Evolutionary conservation across 2,797 vertebrate genomes (phyloP), one percentile per base, ranked within the genome.

Genomic region (Cirrhinus molitorella): DNA sequence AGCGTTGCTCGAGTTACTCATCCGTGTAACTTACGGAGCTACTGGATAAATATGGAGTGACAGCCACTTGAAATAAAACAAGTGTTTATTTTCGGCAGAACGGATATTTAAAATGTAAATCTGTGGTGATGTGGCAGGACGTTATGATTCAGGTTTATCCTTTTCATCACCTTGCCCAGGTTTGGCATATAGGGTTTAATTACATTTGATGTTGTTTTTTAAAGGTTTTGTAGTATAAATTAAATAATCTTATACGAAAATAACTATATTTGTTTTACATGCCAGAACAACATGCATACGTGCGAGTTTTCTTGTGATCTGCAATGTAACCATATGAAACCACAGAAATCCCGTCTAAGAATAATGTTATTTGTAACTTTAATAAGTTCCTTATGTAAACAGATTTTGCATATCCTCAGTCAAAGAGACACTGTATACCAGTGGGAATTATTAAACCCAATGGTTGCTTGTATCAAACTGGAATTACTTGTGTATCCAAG

Each of bases 381-480:
- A n/a, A n/a, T n/a, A n/a, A 1, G 53, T 19, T 71, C 2, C 7
- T 16, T 63, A 61, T 23, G 21, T 63, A 51, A 3, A 7, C 21
- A 72, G 7, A 59, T 71, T 70, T 59, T 17, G 10, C 21, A 40
- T 55, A 51, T 79, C 28, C 61, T 37, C 2, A 49, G 28, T 49
- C 28, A 51, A 79, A 53, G 63, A n/a, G 63, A 79, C 14, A 1
- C 51, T 19, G 37, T 80, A 19, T n/a, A 23, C 34, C 34, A 59
- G 28, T 70, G 80, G 53, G 53, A 79, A 78, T 76, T 47, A 81
- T 78, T 72, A 80, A 75, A 83, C 65, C 59, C 37, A 49, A 61
- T 83, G 83, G 77, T 72, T 76, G 73, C 14, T 55, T 61, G 75
- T 68, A 85, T 57, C 77, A 81, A 73, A 21, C 68, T 73, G 55